Conservation (phyloP, 2,797 vertebrate genomes). For the Amniataba percoides region DNA sequence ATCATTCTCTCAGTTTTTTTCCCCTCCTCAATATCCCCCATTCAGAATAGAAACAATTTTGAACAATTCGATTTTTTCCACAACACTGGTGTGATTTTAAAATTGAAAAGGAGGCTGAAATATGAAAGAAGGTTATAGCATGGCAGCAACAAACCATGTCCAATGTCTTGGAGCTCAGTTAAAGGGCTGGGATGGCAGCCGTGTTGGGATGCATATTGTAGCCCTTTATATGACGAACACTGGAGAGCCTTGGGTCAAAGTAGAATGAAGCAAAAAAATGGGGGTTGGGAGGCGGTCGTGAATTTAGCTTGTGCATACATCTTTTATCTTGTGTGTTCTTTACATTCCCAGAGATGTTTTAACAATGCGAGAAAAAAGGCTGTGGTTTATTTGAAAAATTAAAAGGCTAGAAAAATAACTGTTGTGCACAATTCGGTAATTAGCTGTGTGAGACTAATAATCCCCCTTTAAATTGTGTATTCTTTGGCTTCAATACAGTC, state of each 20-base stretch:
- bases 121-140: slow-evolving; percentile 47
- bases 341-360: slow-evolving; percentile 25
- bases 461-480: slow-evolving; percentile 43
- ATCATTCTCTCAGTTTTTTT: slow-evolving; percentile 2
- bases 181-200: slow-evolving; percentile 37
- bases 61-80: slow-evolving; percentile 13
- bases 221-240: slow-evolving; percentile 28
- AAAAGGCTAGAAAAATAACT: slow-evolving; percentile 17
- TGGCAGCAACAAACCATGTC: slow-evolving; percentile 30
- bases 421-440: slow-evolving; percentile 30
- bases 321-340: slow-evolving; percentile 26
- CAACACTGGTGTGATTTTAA: slow-evolving; percentile 18
- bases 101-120: slow-evolving; percentile 30
- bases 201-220: slow-evolving; percentile 27
- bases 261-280: slow-evolving; percentile 21
- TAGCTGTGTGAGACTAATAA: slow-evolving; percentile 41
- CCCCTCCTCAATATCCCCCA: no score
- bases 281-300: not conserved
- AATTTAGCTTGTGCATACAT: slow-evolving; percentile 27
- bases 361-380: slow-evolving; percentile 21
- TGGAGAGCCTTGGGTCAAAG: slow-evolving; percentile 35
- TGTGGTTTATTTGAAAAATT: slow-evolving; percentile 28
- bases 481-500: slow-evolving; percentile 29
- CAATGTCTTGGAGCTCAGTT: slow-evolving; percentile 40
- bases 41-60: not conserved